Percentiles rank a stretch among this genome's conserved stretches.
Evolutionary conservation across 1,140 invertebrate species (phyloP).

Genomic region (Oedothorax gibbosus): DNA sequence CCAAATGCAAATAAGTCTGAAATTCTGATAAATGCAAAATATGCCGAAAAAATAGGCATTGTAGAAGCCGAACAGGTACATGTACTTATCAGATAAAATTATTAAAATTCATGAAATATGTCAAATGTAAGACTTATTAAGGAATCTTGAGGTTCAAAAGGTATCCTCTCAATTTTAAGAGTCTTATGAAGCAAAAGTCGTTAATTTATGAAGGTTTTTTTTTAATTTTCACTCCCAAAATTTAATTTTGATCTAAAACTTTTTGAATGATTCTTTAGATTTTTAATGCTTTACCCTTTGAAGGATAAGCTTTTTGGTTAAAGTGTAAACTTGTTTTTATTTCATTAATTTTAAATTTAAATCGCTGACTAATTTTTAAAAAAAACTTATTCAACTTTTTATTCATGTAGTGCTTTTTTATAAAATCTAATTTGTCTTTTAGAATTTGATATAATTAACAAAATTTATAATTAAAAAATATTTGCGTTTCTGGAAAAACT

Average conservation of each 20-base stretch:
- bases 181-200: not conserved
- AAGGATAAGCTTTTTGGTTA: too few relatives aligned
- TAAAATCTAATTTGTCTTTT: too few relatives aligned
- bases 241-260: not conserved
- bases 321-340: too few relatives aligned
- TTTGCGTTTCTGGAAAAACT: too few relatives aligned
- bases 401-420: too few relatives aligned
- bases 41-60: slow-evolving; percentile 27
- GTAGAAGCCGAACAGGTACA: slow-evolving; percentile 30
- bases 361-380: too few relatives aligned
- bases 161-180: not conserved
- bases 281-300: too few relatives aligned
- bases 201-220: not conserved
- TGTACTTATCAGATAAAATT: not conserved
- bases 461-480: too few relatives aligned
- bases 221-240: not conserved
- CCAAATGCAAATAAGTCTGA: not conserved
- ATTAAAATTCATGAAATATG: not conserved
- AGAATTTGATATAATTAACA: too few relatives aligned
- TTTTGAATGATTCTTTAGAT: too few relatives aligned
- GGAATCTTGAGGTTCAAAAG: not conserved
- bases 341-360: too few relatives aligned
- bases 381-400: too few relatives aligned
- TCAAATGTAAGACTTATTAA: not conserved
- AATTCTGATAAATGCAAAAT: slow-evolving; percentile 22